Base-by-base conservation (phyloP, 30 jellyfish, hydroid and myxozoan species). In the Aurelia aurita complex sp. Pacific region DNA sequence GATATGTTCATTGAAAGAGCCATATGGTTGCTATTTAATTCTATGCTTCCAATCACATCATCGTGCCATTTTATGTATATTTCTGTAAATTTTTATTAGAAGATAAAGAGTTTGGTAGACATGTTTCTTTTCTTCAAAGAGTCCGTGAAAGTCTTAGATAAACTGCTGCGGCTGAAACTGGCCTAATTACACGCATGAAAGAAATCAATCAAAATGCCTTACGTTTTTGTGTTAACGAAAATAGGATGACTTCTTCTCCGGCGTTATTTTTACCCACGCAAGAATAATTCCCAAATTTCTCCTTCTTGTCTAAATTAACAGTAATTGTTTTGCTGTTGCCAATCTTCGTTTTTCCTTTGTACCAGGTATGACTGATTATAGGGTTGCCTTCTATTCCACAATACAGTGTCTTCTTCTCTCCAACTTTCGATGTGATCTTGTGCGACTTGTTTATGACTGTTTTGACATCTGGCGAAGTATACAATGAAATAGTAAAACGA, bases 201-300 rank as follows among this genome's bases (percentile, higher is more conserved):
- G 14, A 46, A 6, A 0, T 46, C 14, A 46, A 5, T 46, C 5
- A 46, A 46, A 46, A 46, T 5, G 6, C 57, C 57, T 80, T 81
- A 69, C 90, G 73, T 4, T 35, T 29, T 57, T 81, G 68, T 34
- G 69, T 53, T 55, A 81, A 54, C 35, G 62, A 15, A 77, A 83
- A 73, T 14, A 61, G 1, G 23, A 74, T 18, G 50, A 50, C 42
- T 32, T 73, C 77, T 71, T 64, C 59, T 29, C 94, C 94, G 33
- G 94, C 94, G 17, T 55, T 40, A 64, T 85, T 85, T 61, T 74
- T 74, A 17, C 77, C 88, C 35, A 52, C n/a, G 68, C 94, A 85
- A 5, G 88, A 40, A 65, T 85, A 85, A 17, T 62, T 73, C 17
- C 94, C 94, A 74, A 74, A 85, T 57, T 73, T 76, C 2, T 75